phyloP scores from a whole-genome alignment of 1,140 invertebrate species.

The Laupala kohalensis region DNA sequence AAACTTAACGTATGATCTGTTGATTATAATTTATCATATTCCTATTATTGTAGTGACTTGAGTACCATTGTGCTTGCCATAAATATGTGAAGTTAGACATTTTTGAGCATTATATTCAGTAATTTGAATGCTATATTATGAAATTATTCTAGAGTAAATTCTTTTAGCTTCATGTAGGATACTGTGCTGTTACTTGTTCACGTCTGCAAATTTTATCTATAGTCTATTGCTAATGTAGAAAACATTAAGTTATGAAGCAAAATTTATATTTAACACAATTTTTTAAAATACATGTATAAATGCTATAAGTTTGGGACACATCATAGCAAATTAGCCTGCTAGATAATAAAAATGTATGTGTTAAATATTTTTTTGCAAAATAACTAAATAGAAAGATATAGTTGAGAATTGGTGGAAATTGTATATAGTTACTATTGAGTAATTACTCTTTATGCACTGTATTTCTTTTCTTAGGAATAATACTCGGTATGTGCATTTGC shows the following conservation, averaged over 20 bases:
- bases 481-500: not conserved
- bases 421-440: not conserved
- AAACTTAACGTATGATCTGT: not conserved
- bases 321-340: no score
- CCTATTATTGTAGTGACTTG: slow-evolving; percentile 3
- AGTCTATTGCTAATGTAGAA: not conserved
- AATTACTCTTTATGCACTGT: not conserved
- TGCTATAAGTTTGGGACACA: no score
- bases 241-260: not conserved
- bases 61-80: not conserved
- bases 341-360: no score
- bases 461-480: not conserved
- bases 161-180: not conserved
- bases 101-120: not conserved
- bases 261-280: not conserved
- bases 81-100: not conserved
- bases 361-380: not conserved
- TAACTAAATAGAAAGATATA: not conserved
- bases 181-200: not conserved
- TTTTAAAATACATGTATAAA: no score
- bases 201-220: not conserved
- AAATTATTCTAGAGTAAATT: not conserved
- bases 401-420: not conserved
- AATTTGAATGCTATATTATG: not conserved
- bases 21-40: slow-evolving; percentile 1